Conservation (phyloP, 1,140 invertebrate genomes). For the Sipha flava region DNA sequence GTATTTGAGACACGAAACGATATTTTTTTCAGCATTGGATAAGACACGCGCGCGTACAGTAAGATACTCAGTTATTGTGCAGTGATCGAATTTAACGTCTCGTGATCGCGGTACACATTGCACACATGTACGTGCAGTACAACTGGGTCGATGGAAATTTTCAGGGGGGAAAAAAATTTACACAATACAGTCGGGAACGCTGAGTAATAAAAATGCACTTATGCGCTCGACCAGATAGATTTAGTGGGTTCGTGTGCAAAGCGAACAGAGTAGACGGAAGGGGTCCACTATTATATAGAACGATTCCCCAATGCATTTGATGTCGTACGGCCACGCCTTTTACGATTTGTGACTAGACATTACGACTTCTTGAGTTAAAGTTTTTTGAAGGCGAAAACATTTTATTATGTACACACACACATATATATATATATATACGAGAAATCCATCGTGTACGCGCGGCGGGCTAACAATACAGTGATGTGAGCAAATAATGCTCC, state of each 20-base stretch:
- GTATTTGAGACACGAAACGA: too few relatives aligned
- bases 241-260: background rate
- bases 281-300: too few relatives aligned
- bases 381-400: background rate
- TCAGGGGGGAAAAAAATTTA: too few relatives aligned
- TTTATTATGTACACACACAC: too few relatives aligned
- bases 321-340: background rate
- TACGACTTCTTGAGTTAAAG: background rate
- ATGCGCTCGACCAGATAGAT: background rate
- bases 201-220: background rate
- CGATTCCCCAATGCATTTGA: background rate
- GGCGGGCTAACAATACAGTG: too few relatives aligned
- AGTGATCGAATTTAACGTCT: too few relatives aligned
- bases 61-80: too few relatives aligned
- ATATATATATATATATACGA: too few relatives aligned
- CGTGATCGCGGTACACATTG: too few relatives aligned
- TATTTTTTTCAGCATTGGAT: too few relatives aligned
- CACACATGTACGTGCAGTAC: too few relatives aligned
- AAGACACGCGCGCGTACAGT: too few relatives aligned
- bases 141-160: background rate
- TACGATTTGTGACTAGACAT: conserved; percentile 5
- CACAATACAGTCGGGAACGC: background rate
- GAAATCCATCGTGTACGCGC: background rate
- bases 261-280: background rate
- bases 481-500: background rate